Percentiles rank a stretch among this genome's conserved stretches.
Evolutionary conservation across 2,888 invertebrate species (phyloP).

Genomic region (Hemithea aestivaria): DNA sequence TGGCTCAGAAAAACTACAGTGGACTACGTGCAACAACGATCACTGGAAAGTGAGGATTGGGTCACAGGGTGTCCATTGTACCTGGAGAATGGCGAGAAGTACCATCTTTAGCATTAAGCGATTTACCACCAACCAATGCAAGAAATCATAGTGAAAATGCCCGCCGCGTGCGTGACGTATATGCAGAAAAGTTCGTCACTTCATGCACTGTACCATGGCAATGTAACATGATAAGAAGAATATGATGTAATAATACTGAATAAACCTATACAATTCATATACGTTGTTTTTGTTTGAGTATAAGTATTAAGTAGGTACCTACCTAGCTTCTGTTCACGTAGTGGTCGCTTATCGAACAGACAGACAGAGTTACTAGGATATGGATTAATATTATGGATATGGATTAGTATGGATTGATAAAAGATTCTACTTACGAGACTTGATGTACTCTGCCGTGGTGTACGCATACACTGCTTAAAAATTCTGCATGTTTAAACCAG

Average conservation of each 20-base stretch:
- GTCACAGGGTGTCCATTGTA: conserved; percentile 7
- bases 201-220: conserved; percentile 26
- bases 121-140: conserved; percentile 16
- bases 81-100: conserved; percentile 15
- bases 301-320: too few species aligned
- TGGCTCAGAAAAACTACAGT: conserved; percentile 22
- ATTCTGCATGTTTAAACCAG: conserved; percentile 22
- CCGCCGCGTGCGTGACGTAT: conserved; percentile 20
- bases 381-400: too few species aligned
- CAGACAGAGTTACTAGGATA: too few species aligned
- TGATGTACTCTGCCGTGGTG: conserved; percentile 15
- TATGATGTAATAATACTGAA: conserved; percentile 3
- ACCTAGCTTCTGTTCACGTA: too few species aligned
- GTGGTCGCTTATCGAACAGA: too few species aligned
- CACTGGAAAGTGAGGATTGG: conserved; percentile 10
- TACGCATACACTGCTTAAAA: conserved; percentile 20
- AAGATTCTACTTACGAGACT: conserved; percentile 18
- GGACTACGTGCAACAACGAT: conserved; percentile 1
- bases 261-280: not conserved
- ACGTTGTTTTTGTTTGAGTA: too few species aligned
- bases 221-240: conserved; percentile 23
- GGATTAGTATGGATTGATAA: too few species aligned
- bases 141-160: conserved; percentile 18
- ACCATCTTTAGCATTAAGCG: conserved; percentile 4
- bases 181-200: conserved; percentile 25